Percentiles rank a stretch among this genome's conserved stretches.
Evolutionary conservation across 2,113 vertebrate genomes (phyloP).

Genomic region (Eurypyga helias): DNA sequence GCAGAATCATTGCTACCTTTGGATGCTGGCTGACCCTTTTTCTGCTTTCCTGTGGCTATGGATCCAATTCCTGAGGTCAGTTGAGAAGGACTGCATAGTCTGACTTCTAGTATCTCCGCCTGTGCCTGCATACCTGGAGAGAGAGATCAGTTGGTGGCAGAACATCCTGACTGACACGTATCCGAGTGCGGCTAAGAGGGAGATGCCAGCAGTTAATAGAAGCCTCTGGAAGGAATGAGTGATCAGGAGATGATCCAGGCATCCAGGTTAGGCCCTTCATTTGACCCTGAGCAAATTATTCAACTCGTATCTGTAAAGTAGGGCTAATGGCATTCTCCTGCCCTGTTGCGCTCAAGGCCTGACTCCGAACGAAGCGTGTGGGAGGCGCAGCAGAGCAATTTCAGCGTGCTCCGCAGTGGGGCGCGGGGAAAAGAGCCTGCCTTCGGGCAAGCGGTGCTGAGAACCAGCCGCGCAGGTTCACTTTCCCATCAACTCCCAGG

Average conservation of each 20-base stretch:
- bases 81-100: background rate
- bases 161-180: background rate
- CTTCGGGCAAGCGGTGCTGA: background rate
- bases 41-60: background rate
- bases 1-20: background rate
- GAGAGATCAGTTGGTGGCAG: background rate
- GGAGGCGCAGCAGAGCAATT: background rate
- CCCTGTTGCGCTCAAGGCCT: background rate
- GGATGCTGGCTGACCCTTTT: background rate
- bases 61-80: background rate
- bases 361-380: background rate
- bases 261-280: background rate
- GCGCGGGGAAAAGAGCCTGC: background rate
- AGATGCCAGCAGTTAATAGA: background rate
- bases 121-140: background rate
- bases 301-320: background rate
- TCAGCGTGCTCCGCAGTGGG: background rate
- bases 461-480: slow-evolving; percentile 1
- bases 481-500: background rate
- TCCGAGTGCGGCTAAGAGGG: background rate
- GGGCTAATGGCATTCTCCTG: background rate
- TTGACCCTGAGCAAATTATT: background rate
- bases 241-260: background rate
- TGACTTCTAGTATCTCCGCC: background rate
- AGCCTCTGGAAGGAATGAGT: background rate